Percentiles rank a stretch among this genome's conserved stretches.
phyloP scores from a whole-genome alignment of 2,113 vertebrate genomes.

The Eudyptes chrysolophus region DNA sequence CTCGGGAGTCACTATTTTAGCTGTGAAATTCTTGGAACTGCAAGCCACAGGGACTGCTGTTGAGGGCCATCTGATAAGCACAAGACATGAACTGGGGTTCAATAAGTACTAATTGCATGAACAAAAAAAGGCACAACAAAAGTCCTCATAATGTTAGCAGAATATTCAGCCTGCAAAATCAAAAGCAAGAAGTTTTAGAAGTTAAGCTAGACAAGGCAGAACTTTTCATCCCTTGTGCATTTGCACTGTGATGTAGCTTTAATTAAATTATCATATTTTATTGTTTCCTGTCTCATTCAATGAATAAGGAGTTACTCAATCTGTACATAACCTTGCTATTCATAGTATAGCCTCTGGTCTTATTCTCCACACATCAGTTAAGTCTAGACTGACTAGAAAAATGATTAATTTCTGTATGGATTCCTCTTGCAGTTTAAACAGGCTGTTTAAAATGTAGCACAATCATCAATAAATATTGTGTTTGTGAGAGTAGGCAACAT shows the following conservation, averaged over 20 bases:
- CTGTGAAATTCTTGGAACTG: background rate
- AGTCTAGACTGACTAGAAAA: background rate
- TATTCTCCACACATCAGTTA: background rate
- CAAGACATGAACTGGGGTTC: background rate
- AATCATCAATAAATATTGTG: background rate
- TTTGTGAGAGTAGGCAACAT: background rate
- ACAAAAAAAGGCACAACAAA: background rate
- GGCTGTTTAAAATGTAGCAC: background rate
- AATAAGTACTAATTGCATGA: background rate
- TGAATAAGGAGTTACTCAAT: background rate
- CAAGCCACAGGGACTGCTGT: background rate
- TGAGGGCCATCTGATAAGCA: background rate
- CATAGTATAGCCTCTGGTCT: background rate
- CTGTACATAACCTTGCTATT: background rate
- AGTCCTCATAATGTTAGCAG: background rate
- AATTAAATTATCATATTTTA: conserved; percentile 30
- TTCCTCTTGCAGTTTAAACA: background rate
- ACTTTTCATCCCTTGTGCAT: background rate
- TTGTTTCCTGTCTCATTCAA: conserved; percentile 13
- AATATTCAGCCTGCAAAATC: background rate
- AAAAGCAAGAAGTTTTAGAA: background rate
- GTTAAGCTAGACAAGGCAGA: background rate
- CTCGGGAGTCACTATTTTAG: background rate
- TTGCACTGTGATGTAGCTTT: background rate
- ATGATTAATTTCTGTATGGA: background rate